Evolutionary conservation across 2,888 invertebrate species (phyloP).

Genomic region (Nemapogon koenigi): DNA sequence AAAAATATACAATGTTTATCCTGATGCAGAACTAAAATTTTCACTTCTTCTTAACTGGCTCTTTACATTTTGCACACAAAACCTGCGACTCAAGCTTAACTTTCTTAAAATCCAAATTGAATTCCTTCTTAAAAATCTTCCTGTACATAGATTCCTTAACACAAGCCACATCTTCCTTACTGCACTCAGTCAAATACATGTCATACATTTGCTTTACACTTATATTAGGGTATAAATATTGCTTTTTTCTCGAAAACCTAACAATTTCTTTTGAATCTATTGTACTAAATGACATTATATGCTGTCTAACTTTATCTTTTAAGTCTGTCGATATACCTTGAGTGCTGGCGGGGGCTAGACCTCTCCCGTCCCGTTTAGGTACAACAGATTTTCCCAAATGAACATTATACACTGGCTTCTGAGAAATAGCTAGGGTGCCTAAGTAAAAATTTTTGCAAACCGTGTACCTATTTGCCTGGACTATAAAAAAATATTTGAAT

Average conservation of each 20-base stretch:
- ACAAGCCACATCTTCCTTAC: slow-evolving; percentile 27
- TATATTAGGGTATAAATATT: slow-evolving; percentile 35
- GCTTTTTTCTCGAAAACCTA: slow-evolving; percentile 42
- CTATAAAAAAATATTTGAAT: slow-evolving; percentile 48
- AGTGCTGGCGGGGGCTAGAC: slow-evolving; percentile 37
- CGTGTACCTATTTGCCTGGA: slow-evolving; percentile 35
- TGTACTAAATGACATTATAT: slow-evolving; percentile 40
- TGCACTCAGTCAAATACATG: slow-evolving; percentile 39
- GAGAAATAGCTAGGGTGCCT: slow-evolving; percentile 51
- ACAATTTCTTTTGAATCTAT: slow-evolving; percentile 37
- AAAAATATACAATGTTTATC: not conserved
- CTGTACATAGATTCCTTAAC: slow-evolving; percentile 57
- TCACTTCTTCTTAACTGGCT: slow-evolving; percentile 39
- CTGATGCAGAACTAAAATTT: not conserved
- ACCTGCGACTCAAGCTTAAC: slow-evolving; percentile 29
- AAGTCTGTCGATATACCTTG: slow-evolving; percentile 38
- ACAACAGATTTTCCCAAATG: slow-evolving; percentile 48
- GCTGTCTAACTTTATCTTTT: slow-evolving; percentile 43
- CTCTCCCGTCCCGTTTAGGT: slow-evolving; percentile 51
- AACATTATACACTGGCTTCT: slow-evolving; percentile 53
- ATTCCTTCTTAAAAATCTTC: slow-evolving; percentile 48
- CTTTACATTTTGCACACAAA: slow-evolving; percentile 44
- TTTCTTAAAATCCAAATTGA: slow-evolving; percentile 45
- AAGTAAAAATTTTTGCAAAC: slow-evolving; percentile 56
- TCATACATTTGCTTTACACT: slow-evolving; percentile 47